Conservation (phyloP, 1,140 invertebrate species). For the Drosophila jambulina region DNA sequence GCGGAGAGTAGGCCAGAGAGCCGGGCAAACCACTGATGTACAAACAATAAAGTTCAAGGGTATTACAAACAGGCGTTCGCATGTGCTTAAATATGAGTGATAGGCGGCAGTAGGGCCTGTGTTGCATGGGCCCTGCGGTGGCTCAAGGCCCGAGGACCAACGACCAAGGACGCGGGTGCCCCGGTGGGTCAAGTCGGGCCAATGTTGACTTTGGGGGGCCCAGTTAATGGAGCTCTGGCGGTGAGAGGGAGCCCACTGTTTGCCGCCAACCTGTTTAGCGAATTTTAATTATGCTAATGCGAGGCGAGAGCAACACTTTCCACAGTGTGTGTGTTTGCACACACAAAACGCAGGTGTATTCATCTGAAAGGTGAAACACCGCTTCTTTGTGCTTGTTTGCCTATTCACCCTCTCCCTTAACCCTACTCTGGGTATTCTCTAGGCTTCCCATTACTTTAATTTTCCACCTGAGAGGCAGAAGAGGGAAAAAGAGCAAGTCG, state of each 20-base stretch:
- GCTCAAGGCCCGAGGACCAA: constrained; percentile 36
- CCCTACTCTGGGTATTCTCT: not conserved
- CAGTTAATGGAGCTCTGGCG: constrained; percentile 53
- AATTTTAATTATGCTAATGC: constrained; percentile 84
- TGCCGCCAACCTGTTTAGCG: constrained; percentile 57
- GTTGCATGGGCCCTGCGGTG: constrained; percentile 63
- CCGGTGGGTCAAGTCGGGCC: constrained; percentile 63
- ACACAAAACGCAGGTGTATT: constrained; percentile 49
- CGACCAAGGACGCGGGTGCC: constrained; percentile 32
- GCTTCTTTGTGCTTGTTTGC: constrained; percentile 49
- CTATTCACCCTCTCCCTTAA: not conserved
- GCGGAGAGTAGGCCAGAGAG: constrained; percentile 17
- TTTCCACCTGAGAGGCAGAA: constrained; percentile 5
- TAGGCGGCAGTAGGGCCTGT: constrained; percentile 47
- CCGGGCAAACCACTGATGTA: constrained; percentile 75
- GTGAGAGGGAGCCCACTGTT: constrained; percentile 33
- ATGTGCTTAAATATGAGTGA: constrained; percentile 52
- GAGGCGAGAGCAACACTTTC: constrained; percentile 46
- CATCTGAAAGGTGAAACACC: constrained; percentile 37
- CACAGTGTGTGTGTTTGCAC: constrained; percentile 5
- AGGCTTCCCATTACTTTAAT: constrained; percentile 52
- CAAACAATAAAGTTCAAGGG: constrained; percentile 85
- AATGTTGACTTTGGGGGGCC: constrained; percentile 64
- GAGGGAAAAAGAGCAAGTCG: not conserved
- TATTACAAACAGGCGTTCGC: constrained; percentile 57